These are phyloP conservation scores for Nasonovia ribisnigri DNA, from an alignment of 2,888 invertebrate species.

Conservation along the genomic window DNA sequence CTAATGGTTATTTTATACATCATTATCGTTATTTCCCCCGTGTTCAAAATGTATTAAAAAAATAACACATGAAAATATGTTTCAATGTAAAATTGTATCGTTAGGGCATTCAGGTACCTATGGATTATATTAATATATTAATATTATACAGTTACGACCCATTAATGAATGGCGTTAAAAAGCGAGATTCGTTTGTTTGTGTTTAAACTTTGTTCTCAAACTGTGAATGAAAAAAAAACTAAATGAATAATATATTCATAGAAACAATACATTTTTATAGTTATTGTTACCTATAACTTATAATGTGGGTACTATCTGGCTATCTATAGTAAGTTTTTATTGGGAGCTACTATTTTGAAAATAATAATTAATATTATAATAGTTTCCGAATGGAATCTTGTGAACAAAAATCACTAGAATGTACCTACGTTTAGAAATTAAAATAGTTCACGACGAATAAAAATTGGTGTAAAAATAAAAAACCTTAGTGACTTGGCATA, in stretches of 20 bases:
- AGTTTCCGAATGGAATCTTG: no score
- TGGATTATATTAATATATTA: background rate
- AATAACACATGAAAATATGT: background rate
- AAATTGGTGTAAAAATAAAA: no score
- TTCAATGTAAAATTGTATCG: background rate
- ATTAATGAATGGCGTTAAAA: background rate
- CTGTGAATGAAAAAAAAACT: background rate
- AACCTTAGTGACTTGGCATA: no score
- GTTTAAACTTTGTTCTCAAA: background rate
- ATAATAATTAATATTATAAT: background rate
- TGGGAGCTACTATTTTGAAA: background rate
- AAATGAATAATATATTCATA: background rate
- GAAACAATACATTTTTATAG: background rate
- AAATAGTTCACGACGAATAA: no score
- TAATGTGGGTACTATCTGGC: background rate
- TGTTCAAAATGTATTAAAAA: background rate
- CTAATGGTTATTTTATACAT: background rate
- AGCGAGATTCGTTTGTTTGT: background rate
- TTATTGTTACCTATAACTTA: background rate
- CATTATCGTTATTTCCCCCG: background rate
- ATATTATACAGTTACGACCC: background rate
- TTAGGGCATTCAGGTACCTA: background rate
- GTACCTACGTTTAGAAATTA: no score
- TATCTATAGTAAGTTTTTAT: background rate
- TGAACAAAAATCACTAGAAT: no score